A percentile compares a stretch with the other conserved stretches of the same genome.
Evolutionary conservation across 1,140 invertebrate species (phyloP).

Genomic region (Cyrtorhinus lividipennis): DNA sequence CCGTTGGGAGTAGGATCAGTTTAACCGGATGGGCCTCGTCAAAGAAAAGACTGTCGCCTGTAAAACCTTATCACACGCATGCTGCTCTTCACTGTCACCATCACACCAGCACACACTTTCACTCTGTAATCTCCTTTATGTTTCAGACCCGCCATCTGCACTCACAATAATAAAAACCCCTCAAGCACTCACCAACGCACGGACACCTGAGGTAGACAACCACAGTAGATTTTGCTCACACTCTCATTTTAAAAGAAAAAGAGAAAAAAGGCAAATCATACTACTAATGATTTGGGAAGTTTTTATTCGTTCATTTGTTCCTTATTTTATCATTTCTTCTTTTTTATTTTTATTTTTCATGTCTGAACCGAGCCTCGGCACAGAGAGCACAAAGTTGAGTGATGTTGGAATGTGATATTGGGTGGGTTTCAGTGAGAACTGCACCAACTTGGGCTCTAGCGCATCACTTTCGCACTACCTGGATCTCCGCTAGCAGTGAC

Average conservation of each 20-base stretch:
- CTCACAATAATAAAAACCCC: conserved; percentile 12
- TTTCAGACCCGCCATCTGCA: conserved; percentile 21
- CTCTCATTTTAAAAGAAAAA: conserved; percentile 5
- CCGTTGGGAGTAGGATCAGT: too few species aligned
- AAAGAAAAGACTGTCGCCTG: conserved; percentile 11
- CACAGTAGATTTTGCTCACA: conserved; percentile 21
- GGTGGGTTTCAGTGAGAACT: conserved; percentile 18
- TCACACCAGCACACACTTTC: conserved; percentile 15
- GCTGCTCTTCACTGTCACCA: conserved; percentile 4
- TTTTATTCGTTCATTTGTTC: too few species aligned
- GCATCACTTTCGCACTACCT: conserved; percentile 7
- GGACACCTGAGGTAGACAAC: conserved; percentile 14
- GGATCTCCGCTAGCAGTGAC: conserved; percentile 1
- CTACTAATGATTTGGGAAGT: too few species aligned
- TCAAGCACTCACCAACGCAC: conserved; percentile 17
- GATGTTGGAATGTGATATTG: conserved; percentile 18
- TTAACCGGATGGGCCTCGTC: not conserved
- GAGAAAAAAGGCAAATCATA: not conserved
- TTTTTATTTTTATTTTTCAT: conserved; percentile 5
- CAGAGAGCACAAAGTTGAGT: conserved; percentile 14
- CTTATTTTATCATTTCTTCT: too few species aligned
- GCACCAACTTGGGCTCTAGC: conserved; percentile 1
- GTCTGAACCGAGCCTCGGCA: conserved; percentile 12
- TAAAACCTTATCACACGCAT: not conserved
- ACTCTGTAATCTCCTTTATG: conserved; percentile 21